Percentiles rank a stretch among this genome's conserved stretches.
phyloP scores from a whole-genome alignment of 2,888 invertebrate species.

The Perizoma flavofasciatum region DNA sequence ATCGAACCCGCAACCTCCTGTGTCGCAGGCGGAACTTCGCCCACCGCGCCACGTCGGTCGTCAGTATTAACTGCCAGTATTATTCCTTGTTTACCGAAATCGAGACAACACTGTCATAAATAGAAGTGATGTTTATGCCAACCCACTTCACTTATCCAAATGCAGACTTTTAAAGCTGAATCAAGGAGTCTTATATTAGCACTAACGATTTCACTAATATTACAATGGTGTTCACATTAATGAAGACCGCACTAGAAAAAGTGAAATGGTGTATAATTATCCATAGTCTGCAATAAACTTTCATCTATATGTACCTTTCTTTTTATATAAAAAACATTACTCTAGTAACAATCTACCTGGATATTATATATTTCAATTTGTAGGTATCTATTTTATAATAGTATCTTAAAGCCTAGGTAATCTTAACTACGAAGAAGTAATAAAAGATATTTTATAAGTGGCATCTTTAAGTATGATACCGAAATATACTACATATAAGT shows the following conservation, averaged over 20 bases:
- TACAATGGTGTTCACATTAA: slow-evolving; percentile 58
- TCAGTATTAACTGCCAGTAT: too few relatives aligned
- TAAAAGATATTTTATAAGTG: slow-evolving; percentile 62
- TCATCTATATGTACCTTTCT: slow-evolving; percentile 60
- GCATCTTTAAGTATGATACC: slow-evolving; percentile 48
- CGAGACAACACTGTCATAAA: slow-evolving; percentile 72
- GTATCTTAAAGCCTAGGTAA: slow-evolving; percentile 75
- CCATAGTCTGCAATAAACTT: slow-evolving; percentile 56
- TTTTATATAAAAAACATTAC: slow-evolving; percentile 79
- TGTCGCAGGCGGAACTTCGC: too few relatives aligned
- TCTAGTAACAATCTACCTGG: slow-evolving; percentile 83
- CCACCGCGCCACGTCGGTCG: too few relatives aligned
- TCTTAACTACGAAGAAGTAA: slow-evolving; percentile 76
- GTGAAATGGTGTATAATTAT: slow-evolving; percentile 50
- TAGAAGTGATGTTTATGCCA: slow-evolving; percentile 59
- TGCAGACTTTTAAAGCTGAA: slow-evolving; percentile 62
- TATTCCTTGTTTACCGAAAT: slow-evolving; percentile 49
- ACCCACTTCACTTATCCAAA: slow-evolving; percentile 56
- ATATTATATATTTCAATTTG: slow-evolving; percentile 72
- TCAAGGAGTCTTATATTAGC: slow-evolving; percentile 37
- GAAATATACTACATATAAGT: slow-evolving; percentile 48
- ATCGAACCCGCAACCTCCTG: too few relatives aligned
- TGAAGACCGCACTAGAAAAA: slow-evolving; percentile 52
- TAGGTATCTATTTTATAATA: slow-evolving; percentile 76
- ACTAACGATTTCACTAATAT: slow-evolving; percentile 25